A percentile compares a stretch with the other conserved stretches of the same genome.
These are phyloP conservation scores for Pseudomyrmex cubaensis DNA, from an alignment of 1,140 invertebrate species.

Conservation along the genomic window DNA sequence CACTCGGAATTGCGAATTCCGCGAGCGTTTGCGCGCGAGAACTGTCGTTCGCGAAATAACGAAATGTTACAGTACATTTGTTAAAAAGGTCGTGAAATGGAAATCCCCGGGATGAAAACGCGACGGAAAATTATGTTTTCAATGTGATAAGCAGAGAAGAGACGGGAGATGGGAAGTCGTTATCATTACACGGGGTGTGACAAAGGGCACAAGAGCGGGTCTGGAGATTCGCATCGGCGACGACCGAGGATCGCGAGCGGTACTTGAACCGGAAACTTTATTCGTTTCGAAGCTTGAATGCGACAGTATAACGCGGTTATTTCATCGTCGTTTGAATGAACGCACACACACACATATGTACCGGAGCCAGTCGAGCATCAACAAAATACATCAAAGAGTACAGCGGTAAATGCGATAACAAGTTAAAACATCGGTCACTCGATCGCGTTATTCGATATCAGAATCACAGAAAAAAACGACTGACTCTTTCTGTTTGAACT, in stretches of 20 bases:
- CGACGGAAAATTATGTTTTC: constrained; percentile 24
- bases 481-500: no score
- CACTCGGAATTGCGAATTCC: no score
- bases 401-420: background rate
- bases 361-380: background rate
- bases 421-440: constrained; percentile 19
- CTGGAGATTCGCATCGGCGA: background rate
- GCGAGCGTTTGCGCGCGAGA: background rate
- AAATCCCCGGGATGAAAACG: background rate
- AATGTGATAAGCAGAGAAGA: background rate
- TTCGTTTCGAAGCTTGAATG: background rate
- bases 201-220: constrained; percentile 5
- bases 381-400: constrained; percentile 17
- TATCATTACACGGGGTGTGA: constrained; percentile 15
- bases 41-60: background rate
- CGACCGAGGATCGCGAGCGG: background rate
- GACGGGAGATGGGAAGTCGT: background rate
- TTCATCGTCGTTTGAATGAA: constrained; percentile 19
- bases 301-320: background rate
- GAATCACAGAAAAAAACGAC: background rate
- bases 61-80: constrained; percentile 16
- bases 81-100: background rate
- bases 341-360: background rate
- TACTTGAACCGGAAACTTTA: constrained; percentile 8
- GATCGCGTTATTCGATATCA: background rate